phyloP scores from a whole-genome alignment of 2,888 invertebrate species.

The Acanthosepion lycidas region DNA sequence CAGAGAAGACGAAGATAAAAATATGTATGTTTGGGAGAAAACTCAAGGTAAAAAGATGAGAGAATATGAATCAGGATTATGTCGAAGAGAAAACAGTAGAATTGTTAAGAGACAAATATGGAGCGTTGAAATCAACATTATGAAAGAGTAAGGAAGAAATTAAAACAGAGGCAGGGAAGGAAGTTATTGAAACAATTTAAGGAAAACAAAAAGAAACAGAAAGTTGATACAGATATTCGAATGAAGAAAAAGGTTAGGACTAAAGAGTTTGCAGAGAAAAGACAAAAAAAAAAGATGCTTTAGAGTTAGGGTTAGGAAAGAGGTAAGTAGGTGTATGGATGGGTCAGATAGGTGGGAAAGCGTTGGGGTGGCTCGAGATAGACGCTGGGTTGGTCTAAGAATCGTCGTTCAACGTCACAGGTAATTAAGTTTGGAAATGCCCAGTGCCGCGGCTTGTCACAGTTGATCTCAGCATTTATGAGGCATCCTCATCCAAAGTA shows the following conservation, averaged over 20 bases:
- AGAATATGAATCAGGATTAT: no score
- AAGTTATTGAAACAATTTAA: no score
- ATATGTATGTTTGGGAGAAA: no score
- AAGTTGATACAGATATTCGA: neutral
- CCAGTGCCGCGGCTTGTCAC: conserved; percentile 22
- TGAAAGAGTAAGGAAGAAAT: no score
- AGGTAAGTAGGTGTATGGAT: neutral
- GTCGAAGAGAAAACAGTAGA: no score
- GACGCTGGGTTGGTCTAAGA: conserved; percentile 18
- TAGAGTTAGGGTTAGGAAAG: neutral
- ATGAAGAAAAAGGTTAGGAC: neutral
- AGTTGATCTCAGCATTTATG: conserved; percentile 18
- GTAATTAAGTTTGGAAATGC: conserved; percentile 23
- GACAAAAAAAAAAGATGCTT: neutral
- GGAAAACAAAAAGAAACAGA: neutral
- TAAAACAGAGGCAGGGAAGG: no score
- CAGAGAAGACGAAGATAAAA: no score
- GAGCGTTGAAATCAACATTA: no score
- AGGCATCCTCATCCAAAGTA: neutral
- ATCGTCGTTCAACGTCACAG: neutral
- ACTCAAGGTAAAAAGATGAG: no score
- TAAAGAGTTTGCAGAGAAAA: neutral
- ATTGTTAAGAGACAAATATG: no score
- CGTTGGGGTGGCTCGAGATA: neutral
- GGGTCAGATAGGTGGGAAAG: conserved; percentile 33